Conservation (phyloP, 1,140 invertebrate genomes). For the Zaprionus davidi region DNA sequence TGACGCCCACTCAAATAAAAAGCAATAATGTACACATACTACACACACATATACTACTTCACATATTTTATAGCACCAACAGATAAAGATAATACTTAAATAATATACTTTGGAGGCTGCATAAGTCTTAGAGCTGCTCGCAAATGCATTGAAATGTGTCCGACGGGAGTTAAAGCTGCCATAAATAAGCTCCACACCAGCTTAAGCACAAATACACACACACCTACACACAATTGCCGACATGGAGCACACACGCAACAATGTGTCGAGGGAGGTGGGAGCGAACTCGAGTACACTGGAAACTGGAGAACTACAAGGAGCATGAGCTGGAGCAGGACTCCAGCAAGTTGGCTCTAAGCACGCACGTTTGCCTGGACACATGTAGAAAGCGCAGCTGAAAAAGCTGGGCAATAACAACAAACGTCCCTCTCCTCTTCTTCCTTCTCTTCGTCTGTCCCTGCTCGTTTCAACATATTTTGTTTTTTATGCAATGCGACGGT, state of each 20-base stretch:
- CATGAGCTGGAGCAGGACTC: slow-evolving; percentile 8
- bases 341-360: slow-evolving; percentile 23
- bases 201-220: slow-evolving; percentile 34
- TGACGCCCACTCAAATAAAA: too few relatives aligned
- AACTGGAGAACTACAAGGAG: slow-evolving; percentile 3
- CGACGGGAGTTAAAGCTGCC: slow-evolving; percentile 74
- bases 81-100: slow-evolving; percentile 30
- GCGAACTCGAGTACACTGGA: slow-evolving; percentile 20
- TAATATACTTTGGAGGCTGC: slow-evolving; percentile 43
- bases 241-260: slow-evolving; percentile 1
- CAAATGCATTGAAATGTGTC: slow-evolving; percentile 81
- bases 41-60: neutral
- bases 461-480: slow-evolving; percentile 62
- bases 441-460: slow-evolving; percentile 10
- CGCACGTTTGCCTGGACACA: slow-evolving; percentile 39
- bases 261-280: slow-evolving; percentile 3
- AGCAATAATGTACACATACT: neutral
- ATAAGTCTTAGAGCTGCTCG: slow-evolving; percentile 54
- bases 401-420: slow-evolving; percentile 35
- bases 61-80: slow-evolving; percentile 12
- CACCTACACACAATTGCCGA: neutral
- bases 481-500: slow-evolving; percentile 71
- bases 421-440: neutral
- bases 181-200: slow-evolving; percentile 72
- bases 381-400: slow-evolving; percentile 20